Base-by-base conservation (phyloP, 2,797 vertebrate genomes). In the Amphiprion clarkii region DNA sequence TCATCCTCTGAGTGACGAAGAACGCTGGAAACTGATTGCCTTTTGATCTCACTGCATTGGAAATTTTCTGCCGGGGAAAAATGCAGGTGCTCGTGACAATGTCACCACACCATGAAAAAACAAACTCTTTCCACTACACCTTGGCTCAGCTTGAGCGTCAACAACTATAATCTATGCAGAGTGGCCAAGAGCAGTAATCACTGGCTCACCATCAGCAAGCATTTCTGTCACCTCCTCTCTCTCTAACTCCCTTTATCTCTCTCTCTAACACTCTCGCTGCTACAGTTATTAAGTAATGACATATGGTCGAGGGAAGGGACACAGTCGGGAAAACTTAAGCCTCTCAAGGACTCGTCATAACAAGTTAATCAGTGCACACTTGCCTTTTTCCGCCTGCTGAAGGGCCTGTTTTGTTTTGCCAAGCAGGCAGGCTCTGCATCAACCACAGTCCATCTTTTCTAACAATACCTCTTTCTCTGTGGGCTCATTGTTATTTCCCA, bases 301-400 rank as follows among this genome's bases (percentile, higher is more conserved):
- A 86, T 89, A 91, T 84, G 84, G 82, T 70, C 31, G 29, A 87
- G 74, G 71, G 74, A 93, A 83, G 76, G 80, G 83, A 80, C 65
- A 64, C 72, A 73, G 75, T 81, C 42, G 61, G 56, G 57, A 79
- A 79, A 85, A 82, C 74, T 55, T 71, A 71, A 89, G 76, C 75
- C 74, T 85, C 88, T 88, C 78, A 81, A 84, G 78, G 78, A 85
- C 83, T 86, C 46, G 12, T 89, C 76, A 75, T 79, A 86, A 91
- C 86, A 81, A 83, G 83, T 89, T 90, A 91, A 93, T 93, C 89
- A 87, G 83, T 62, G 63, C 17, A 66, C 60, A 79, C 78, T 86
- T 79, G 62, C 48, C n/a, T 40, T 81, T 23, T 84, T 74, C 63
- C 16, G 29, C 62, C 52, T 68, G 62, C 63, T 49, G 64, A n/a